These are phyloP conservation scores for Myotis brandtii DNA, from an alignment of 2,113 vertebrate genomes.

Conservation along the genomic window DNA sequence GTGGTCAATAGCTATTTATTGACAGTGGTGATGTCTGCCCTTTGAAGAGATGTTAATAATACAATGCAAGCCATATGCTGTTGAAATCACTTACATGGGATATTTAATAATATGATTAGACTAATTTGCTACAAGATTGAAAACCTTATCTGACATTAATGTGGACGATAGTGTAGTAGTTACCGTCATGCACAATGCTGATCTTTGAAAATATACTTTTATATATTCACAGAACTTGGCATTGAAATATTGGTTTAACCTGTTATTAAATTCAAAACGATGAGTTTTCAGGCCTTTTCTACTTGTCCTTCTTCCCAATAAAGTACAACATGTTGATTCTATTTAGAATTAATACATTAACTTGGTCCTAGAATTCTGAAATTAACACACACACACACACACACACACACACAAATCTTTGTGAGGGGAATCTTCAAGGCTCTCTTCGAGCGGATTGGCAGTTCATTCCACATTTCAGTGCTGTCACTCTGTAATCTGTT, in stretches of 20 bases:
- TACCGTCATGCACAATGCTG: not conserved
- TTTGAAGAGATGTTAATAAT: constrained; percentile 70
- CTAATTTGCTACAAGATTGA: constrained; percentile 65
- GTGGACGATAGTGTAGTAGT: not conserved
- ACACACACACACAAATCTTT: not conserved
- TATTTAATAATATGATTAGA: constrained; percentile 75
- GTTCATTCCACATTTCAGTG: constrained; percentile 65
- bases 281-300: not conserved
- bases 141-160: constrained; percentile 51
- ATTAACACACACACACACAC: not conserved
- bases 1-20: constrained; percentile 76
- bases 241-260: constrained; percentile 12
- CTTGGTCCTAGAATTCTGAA: not conserved
- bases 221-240: not conserved
- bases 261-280: constrained; percentile 47
- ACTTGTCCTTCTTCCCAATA: not conserved
- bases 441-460: not conserved
- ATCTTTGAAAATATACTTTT: constrained; percentile 14
- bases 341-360: not conserved
- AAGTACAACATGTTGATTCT: not conserved
- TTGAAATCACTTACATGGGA: constrained; percentile 56
- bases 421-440: not conserved
- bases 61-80: constrained; percentile 45
- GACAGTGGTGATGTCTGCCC: constrained; percentile 47
- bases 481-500: constrained; percentile 68